These are phyloP conservation scores for Drosophila tanythrix DNA, from an alignment of 2,888 invertebrate genomes.

Conservation along the genomic window DNA sequence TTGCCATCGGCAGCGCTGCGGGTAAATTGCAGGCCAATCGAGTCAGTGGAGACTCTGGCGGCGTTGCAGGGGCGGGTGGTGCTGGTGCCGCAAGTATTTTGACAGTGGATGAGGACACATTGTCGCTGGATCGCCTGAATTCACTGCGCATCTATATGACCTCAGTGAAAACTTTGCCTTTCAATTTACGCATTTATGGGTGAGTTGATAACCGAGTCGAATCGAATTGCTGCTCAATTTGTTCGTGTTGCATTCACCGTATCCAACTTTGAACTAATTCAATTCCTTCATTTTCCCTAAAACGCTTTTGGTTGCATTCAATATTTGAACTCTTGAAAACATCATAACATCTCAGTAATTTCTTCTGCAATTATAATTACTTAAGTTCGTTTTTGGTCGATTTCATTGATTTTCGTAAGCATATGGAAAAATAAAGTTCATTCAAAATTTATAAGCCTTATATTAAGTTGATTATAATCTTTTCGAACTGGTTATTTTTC, in stretches of 20 bases:
- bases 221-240: conserved; percentile 32
- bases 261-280: not conserved
- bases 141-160: conserved; percentile 85
- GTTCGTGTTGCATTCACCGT: not conserved
- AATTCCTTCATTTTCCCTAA: not conserved
- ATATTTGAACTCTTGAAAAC: not conserved
- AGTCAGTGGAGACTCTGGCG: conserved; percentile 31
- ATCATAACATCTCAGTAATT: not conserved
- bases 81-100: conserved; percentile 69
- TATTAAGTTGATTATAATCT: not conserved
- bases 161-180: conserved; percentile 84
- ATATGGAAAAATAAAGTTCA: not conserved
- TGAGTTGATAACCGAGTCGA: conserved; percentile 68
- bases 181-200: conserved; percentile 85
- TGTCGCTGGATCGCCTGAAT: conserved; percentile 84
- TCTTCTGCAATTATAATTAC: not conserved
- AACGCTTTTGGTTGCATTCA: not conserved
- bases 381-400: not conserved
- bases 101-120: conserved; percentile 83
- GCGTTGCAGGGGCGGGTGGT: conserved; percentile 28
- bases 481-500: not conserved
- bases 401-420: not conserved
- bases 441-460: not conserved
- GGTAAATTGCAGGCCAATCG: conserved; percentile 60
- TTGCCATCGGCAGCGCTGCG: conserved; percentile 62